These are phyloP conservation scores for Clarias pachynema DNA, from an alignment of 2,797 vertebrate species.

Conservation along the genomic window DNA sequence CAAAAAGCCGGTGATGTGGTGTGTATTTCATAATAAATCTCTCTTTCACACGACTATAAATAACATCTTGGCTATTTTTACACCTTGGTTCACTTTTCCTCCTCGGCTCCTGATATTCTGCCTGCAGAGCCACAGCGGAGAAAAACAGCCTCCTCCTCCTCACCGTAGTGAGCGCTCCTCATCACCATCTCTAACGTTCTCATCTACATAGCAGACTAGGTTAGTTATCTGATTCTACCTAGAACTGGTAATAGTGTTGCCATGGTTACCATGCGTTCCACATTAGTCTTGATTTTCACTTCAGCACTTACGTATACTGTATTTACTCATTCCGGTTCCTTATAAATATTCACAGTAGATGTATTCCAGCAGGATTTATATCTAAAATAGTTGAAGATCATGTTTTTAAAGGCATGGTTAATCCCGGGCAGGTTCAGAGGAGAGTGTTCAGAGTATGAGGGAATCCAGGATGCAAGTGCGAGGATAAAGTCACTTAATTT, in stretches of 20 bases:
- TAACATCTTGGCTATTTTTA: too few species aligned
- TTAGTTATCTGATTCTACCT: not conserved
- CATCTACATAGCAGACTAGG: not conserved
- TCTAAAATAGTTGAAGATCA: too few species aligned
- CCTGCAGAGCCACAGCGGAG: not conserved
- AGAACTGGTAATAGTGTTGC: not conserved
- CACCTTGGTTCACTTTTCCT: not conserved
- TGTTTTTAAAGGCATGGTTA: too few species aligned
- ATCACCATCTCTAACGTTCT: not conserved
- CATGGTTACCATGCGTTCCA: not conserved
- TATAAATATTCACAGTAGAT: too few species aligned
- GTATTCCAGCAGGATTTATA: too few species aligned
- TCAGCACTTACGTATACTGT: not conserved
- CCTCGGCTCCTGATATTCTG: not conserved
- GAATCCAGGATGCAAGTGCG: too few species aligned
- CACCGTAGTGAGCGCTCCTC: not conserved
- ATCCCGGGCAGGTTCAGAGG: too few species aligned
- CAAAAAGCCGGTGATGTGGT: not conserved
- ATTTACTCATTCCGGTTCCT: not conserved
- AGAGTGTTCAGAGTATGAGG: too few species aligned
- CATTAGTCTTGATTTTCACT: not conserved
- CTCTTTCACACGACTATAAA: too few species aligned
- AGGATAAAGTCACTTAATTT: too few species aligned
- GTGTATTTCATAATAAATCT: not conserved
- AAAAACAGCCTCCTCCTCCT: not conserved